Percentiles rank a stretch among this genome's conserved stretches.
phyloP scores from a whole-genome alignment of 2,797 vertebrate species.

The Vipera ursinii region DNA sequence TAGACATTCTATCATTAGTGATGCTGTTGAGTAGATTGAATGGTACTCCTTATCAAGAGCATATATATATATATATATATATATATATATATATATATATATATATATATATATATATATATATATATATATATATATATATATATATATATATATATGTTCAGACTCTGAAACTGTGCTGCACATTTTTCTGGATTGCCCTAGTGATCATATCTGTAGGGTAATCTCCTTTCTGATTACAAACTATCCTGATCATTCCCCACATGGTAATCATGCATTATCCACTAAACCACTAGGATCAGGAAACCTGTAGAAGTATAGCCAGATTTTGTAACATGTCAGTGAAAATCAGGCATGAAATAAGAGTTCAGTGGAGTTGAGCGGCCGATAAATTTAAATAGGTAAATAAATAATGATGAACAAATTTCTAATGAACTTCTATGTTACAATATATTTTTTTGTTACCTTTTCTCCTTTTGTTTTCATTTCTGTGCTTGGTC shows the following conservation, averaged over 20 bases:
- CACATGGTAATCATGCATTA: not conserved
- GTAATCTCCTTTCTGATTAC: not conserved
- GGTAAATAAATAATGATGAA: not conserved
- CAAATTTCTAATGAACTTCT: not conserved
- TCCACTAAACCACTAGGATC: not conserved
- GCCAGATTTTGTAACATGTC: not conserved
- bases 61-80: not conserved
- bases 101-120: not conserved
- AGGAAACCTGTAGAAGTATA: not conserved
- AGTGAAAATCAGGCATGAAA: not conserved
- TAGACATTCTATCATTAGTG: not conserved
- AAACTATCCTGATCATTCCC: not conserved
- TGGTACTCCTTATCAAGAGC: not conserved
- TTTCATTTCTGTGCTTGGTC: not conserved
- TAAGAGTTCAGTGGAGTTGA: not conserved
- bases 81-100: not conserved
- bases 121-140: not conserved
- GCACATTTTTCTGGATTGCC: not conserved
- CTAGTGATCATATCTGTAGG: not conserved
- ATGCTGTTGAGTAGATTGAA: not conserved
- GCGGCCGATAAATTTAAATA: not conserved
- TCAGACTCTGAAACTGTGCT: not conserved
- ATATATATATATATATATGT: not conserved
- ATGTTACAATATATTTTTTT: not conserved
- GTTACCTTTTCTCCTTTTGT: not conserved